These are phyloP conservation scores for Drosophila subpulchrella DNA, from an alignment of 1,140 invertebrate species.

Conservation along the genomic window DNA sequence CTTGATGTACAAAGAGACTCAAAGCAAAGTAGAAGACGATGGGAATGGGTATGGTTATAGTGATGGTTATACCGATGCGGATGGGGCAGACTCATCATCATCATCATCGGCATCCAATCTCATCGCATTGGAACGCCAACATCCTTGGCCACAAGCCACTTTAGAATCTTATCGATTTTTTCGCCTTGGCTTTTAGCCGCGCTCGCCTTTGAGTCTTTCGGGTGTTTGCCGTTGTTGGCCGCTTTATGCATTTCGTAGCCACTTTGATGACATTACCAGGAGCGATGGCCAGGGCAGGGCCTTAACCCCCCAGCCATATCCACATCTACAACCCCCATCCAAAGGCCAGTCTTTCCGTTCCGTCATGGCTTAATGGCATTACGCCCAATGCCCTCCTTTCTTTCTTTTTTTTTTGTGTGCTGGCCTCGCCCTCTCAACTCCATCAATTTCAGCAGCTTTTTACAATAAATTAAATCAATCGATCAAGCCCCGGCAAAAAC, in stretches of 20 bases:
- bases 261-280: constrained; percentile 80
- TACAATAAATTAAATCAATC: constrained; percentile 81
- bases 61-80: constrained; percentile 23
- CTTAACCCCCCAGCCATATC: background rate
- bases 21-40: constrained; percentile 57
- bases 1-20: constrained; percentile 63
- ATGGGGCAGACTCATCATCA: constrained; percentile 31
- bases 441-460: constrained; percentile 80
- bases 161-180: constrained; percentile 75
- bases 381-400: constrained; percentile 25
- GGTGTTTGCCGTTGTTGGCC: constrained; percentile 50
- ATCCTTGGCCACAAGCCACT: constrained; percentile 61
- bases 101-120: constrained; percentile 14
- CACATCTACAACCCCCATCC: background rate
- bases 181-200: constrained; percentile 63
- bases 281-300: constrained; percentile 10
- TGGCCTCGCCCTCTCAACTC: constrained; percentile 54
- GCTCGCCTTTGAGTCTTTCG: constrained; percentile 58
- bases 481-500: constrained; percentile 76
- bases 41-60: constrained; percentile 14
- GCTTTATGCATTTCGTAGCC: constrained; percentile 79
- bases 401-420: constrained; percentile 7
- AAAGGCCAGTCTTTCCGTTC: constrained; percentile 17
- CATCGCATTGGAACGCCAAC: background rate
- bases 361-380: constrained; percentile 62